Evolutionary conservation across 1,140 invertebrate genomes (phyloP).

Genomic region (Lysiphlebus fabarum): DNA sequence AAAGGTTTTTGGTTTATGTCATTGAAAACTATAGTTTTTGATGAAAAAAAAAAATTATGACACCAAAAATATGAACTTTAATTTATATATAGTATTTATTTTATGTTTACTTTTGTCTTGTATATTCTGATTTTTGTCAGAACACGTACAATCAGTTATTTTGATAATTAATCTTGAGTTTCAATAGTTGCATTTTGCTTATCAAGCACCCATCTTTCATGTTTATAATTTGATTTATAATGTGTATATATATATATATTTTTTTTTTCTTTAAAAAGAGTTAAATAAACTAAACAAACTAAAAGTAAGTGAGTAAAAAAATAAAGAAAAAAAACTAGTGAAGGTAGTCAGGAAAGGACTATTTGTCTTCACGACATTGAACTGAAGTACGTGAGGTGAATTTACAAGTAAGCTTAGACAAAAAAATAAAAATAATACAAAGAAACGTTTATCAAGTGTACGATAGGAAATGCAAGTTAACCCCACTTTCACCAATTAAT

Average conservation of each 20-base stretch:
- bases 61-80: no score
- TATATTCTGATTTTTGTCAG: no score
- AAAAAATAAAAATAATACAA: neutral
- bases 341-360: slow-evolving; percentile 15
- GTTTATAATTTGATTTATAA: no score
- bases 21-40: no score
- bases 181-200: neutral
- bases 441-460: slow-evolving; percentile 21
- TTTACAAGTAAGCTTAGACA: neutral
- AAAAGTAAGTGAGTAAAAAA: neutral
- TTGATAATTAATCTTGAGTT: neutral
- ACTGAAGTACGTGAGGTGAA: slow-evolving; percentile 15
- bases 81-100: no score
- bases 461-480: slow-evolving; percentile 11
- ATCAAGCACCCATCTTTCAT: no score
- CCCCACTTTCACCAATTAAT: slow-evolving; percentile 22
- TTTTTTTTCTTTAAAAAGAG: no score
- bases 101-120: no score
- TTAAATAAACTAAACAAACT: no score
- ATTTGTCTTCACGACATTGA: slow-evolving; percentile 25
- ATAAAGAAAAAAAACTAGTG: neutral
- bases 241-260: no score
- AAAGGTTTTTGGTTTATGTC: no score
- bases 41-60: no score
- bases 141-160: neutral